phyloP scores from a whole-genome alignment of 64 coral and sea anemone species.

The Montipora capricornis region DNA sequence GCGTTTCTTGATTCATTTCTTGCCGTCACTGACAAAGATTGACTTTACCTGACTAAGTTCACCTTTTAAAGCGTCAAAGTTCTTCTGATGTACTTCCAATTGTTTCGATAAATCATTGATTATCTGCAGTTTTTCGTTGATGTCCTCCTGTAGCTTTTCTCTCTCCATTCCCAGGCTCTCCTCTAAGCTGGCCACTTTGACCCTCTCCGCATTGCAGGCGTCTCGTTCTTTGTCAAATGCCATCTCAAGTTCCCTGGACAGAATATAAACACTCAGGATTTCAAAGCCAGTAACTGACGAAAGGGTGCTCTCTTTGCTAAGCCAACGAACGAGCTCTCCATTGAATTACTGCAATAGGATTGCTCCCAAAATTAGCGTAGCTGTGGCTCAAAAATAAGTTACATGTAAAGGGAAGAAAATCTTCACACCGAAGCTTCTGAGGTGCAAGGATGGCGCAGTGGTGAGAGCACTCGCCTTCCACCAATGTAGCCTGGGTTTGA shows the following conservation, averaged over 20 bases:
- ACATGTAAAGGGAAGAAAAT: no score
- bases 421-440: no score
- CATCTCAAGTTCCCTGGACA: conserved; percentile 78
- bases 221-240: conserved; percentile 83
- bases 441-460: no score
- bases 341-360: no score
- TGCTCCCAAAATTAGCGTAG: no score
- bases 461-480: no score
- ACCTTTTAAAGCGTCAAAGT: conserved; percentile 94
- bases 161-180: conserved; percentile 73
- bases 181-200: conserved; percentile 68
- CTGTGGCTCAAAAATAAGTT: no score
- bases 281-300: background rate
- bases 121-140: conserved; percentile 85
- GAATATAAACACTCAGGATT: background rate
- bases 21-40: no score
- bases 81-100: conserved; percentile 93
- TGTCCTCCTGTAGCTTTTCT: conserved; percentile 58
- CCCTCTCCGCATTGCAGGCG: conserved; percentile 52
- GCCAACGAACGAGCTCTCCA: no score
- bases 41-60: conserved; percentile 81
- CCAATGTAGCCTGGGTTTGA: no score
- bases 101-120: conserved; percentile 91
- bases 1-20: no score
- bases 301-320: background rate